Evolutionary conservation across 2,113 vertebrate species (phyloP).

Genomic region (Rhea pennata): DNA sequence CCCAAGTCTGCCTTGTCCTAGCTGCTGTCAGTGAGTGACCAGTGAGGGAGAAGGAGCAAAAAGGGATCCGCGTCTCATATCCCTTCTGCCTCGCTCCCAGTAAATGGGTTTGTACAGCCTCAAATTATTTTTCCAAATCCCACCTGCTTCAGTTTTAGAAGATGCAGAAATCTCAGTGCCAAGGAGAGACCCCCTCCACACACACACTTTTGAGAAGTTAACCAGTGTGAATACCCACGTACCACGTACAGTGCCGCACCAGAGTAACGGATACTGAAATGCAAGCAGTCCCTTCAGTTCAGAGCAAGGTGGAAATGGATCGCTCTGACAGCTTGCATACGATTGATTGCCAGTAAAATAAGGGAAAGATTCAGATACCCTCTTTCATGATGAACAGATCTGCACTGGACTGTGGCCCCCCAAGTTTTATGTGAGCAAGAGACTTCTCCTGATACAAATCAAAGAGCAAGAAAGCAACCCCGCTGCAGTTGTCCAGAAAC

Average conservation of each 20-base stretch:
- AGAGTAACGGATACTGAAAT: neutral
- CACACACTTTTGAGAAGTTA: neutral
- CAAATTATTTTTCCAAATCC: neutral
- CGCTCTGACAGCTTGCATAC: neutral
- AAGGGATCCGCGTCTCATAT: neutral
- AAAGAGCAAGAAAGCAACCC: neutral
- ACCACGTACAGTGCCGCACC: neutral
- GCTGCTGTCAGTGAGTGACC: neutral
- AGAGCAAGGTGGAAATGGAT: neutral
- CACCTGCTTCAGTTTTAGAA: neutral
- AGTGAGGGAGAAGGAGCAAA: neutral
- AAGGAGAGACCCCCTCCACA: neutral
- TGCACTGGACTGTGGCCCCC: neutral
- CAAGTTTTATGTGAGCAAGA: constrained; percentile 18
- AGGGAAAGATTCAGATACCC: neutral
- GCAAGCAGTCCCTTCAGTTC: neutral
- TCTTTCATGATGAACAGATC: neutral
- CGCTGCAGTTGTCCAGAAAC: neutral
- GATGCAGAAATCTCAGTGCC: neutral
- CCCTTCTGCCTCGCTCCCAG: neutral
- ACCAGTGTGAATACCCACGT: neutral
- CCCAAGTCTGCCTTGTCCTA: neutral
- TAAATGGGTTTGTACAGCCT: neutral
- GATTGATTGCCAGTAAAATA: constrained; percentile 33
- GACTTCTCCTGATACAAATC: constrained; percentile 24